Evolutionary conservation across 2,113 vertebrate species (phyloP).

Genomic region (Lampris incognitus): DNA sequence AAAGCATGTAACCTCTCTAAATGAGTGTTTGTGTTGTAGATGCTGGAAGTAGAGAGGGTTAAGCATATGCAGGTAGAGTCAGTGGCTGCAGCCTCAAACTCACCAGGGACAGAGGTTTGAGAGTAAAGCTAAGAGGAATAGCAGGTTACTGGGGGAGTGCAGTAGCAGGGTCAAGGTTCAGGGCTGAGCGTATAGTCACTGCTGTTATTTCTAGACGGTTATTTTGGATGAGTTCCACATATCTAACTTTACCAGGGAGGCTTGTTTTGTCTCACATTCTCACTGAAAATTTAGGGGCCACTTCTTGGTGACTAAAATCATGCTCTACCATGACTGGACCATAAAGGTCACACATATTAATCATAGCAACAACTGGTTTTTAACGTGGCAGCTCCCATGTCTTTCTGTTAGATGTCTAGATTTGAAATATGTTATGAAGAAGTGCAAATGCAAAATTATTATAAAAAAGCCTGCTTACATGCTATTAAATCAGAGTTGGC

Average conservation of each 20-base stretch:
- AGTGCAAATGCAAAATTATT: too few relatives aligned
- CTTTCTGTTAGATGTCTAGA: not conserved
- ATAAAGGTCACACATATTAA: not conserved
- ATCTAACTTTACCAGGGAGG: not conserved
- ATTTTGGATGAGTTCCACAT: not conserved
- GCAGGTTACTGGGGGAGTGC: not conserved
- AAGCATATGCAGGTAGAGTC: not conserved
- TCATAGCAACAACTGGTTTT: not conserved
- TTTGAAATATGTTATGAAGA: not conserved
- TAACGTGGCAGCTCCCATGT: not conserved
- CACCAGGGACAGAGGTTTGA: slow-evolving; percentile 13
- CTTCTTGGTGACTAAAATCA: not conserved
- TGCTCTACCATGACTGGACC: not conserved
- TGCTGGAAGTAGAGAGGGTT: not conserved
- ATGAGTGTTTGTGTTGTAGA: not conserved
- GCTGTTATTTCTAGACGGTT: not conserved
- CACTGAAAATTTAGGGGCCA: not conserved
- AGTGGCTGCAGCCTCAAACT: not conserved
- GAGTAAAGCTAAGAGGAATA: not conserved
- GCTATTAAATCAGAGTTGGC: not conserved
- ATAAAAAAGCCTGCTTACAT: slow-evolving; percentile 3
- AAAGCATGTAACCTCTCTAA: not conserved
- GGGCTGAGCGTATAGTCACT: not conserved
- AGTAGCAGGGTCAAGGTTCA: not conserved
- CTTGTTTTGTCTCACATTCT: not conserved